These are phyloP conservation scores for Operophtera brumata DNA, from an alignment of 2,888 invertebrate genomes.

Conservation along the genomic window DNA sequence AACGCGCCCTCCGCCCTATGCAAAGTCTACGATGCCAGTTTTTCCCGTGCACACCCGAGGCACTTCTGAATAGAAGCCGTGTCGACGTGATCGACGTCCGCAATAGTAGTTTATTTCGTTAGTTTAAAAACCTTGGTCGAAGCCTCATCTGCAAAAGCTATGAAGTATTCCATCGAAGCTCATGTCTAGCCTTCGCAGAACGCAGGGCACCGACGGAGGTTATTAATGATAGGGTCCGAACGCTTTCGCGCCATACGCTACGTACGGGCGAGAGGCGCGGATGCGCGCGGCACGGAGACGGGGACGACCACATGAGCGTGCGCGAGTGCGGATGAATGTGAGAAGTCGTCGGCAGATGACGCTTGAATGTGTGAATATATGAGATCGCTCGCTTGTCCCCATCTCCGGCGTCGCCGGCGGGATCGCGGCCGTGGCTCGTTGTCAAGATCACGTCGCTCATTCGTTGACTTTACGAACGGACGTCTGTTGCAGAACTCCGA, in stretches of 20 bases:
- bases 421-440: constrained; percentile 74
- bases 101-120: constrained; percentile 77
- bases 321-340: constrained; percentile 68
- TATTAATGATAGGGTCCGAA: constrained; percentile 67
- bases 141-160: constrained; percentile 58
- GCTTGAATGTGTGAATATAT: constrained; percentile 42
- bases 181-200: constrained; percentile 52
- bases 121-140: constrained; percentile 73
- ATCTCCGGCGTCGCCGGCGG: constrained; percentile 68
- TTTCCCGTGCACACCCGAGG: constrained; percentile 86
- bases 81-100: constrained; percentile 72
- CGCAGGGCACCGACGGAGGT: constrained; percentile 71
- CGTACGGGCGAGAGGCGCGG: constrained; percentile 54
- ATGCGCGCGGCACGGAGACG: constrained; percentile 66
- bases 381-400: constrained; percentile 78
- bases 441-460: constrained; percentile 77
- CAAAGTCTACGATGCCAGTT: constrained; percentile 93
- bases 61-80: constrained; percentile 70
- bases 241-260: constrained; percentile 59
- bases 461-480: constrained; percentile 76
- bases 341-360: constrained; percentile 44
- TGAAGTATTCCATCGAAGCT: constrained; percentile 43
- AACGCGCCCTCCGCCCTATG: constrained; percentile 83
- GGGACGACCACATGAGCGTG: constrained; percentile 76
- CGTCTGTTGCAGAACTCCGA: constrained; percentile 59